Conservation (phyloP, 1,140 invertebrate genomes). For the Littorina saxatilis region DNA sequence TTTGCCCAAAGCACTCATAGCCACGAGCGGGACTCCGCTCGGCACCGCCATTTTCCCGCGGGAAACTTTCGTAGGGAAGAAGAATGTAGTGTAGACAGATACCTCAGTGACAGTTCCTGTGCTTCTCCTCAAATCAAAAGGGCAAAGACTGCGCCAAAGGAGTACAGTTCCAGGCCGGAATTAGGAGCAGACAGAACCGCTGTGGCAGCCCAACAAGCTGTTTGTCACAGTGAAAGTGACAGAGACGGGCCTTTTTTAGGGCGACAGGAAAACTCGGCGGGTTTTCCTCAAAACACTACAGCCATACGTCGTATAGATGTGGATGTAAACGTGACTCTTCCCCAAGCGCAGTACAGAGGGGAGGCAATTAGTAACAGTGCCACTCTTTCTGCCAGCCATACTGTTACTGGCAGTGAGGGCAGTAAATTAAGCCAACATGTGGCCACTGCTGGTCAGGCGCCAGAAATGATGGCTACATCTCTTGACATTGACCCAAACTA, state of each 20-base stretch:
- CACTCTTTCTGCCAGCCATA: neutral
- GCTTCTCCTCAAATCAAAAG: neutral
- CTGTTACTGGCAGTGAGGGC: neutral
- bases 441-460: neutral
- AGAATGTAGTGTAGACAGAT: neutral
- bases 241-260: no score
- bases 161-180: no score
- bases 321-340: slow-evolving; percentile 22
- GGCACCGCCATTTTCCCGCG: neutral
- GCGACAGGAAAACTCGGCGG: no score
- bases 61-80: neutral
- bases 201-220: no score
- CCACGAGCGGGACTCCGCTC: neutral
- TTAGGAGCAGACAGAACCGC: neutral
- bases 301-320: slow-evolving; percentile 25
- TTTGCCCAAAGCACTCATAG: no score
- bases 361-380: neutral
- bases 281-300: neutral
- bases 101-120: neutral
- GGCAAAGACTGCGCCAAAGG: neutral
- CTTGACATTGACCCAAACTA: neutral
- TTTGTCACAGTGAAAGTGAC: neutral
- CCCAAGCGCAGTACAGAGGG: neutral
- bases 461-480: slow-evolving; percentile 1
- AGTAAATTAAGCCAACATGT: neutral